Base-by-base conservation (phyloP, 2,113 vertebrate genomes). In the Neolamprologus brichardi region DNA sequence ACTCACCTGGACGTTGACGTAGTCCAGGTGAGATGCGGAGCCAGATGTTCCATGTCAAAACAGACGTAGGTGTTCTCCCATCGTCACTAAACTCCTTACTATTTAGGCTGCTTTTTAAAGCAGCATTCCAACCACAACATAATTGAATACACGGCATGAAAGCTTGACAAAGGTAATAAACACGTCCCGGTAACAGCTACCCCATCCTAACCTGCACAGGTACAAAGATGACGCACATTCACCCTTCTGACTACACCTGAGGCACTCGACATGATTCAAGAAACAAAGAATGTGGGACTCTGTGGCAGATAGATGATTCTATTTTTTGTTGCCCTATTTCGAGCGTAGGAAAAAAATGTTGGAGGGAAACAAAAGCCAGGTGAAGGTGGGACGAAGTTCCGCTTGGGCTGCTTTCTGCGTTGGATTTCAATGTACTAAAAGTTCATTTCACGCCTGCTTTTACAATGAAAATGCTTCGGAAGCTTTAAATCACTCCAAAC, bases 161-260 rank as follows among this genome's bases (percentile, higher is more conserved):
- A 88, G 60, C 4, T 20, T 46, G 62, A 88, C 20, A 75, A 44
- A 28, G 58, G 37, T n/a, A 25, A 52, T 25, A 85, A 78, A 64
- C 67, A 72, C 4, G 56, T 86, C 81, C 75, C 7, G 8, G 80
- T 88, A 83, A 32, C 75, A 88, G 75, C 20, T 14, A 10, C 23
- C 25, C 75, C 64, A 87, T 89, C 88, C 41, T 64, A 54, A 93
- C 93, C 92, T 93, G 92, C 60, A 20, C 94, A 95, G 94, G 94
- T 96, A 46, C 34, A 56, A 30, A 78, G 13, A 70, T 96, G 95
- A 96, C 94, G 95, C 95, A 81, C 82, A 6, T 18, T 32, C 44
- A 54, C 89, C 79, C 53, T 90, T 91, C 94, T 90, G 87, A 77
- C 82, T 70, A 11, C 18, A 94, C 90, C 91, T 87, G 88, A 14